phyloP scores from a whole-genome alignment of 1,140 invertebrate species.

The Bombus waltoni region DNA sequence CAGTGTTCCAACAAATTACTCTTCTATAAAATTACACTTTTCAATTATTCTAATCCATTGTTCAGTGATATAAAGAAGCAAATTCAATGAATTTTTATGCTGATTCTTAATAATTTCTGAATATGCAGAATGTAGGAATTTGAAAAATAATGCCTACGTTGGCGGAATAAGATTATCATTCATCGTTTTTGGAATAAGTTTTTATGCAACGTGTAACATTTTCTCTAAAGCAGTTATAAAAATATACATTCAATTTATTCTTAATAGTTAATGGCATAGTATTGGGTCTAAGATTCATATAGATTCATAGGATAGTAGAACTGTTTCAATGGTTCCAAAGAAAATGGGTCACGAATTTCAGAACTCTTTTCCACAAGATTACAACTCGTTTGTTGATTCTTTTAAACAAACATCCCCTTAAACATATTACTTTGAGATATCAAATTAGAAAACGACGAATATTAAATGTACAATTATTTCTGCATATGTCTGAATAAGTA shows the following conservation, averaged over 20 bases:
- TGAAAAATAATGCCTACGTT: no score
- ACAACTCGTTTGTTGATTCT: neutral
- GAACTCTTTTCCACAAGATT: neutral
- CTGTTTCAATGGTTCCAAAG: neutral
- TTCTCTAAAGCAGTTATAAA: neutral
- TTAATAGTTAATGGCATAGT: neutral
- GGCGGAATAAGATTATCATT: neutral
- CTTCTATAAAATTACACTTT: no score
- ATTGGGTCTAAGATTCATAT: neutral
- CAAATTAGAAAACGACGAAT: neutral
- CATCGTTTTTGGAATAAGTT: neutral
- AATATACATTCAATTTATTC: neutral
- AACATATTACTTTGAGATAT: no score
- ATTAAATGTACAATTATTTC: neutral
- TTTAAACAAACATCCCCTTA: neutral
- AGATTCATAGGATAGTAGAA: neutral
- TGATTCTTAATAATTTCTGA: no score
- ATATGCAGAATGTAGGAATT: no score
- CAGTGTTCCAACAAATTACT: no score
- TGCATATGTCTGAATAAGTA: no score
- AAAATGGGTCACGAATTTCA: neutral
- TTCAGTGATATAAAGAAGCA: no score
- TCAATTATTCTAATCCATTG: no score
- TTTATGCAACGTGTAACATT: neutral
- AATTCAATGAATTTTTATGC: no score